A percentile compares a stretch with the other conserved stretches of the same genome.
These are phyloP conservation scores for Adelges cooleyi DNA, from an alignment of 1,140 invertebrate genomes.

Conservation along the genomic window DNA sequence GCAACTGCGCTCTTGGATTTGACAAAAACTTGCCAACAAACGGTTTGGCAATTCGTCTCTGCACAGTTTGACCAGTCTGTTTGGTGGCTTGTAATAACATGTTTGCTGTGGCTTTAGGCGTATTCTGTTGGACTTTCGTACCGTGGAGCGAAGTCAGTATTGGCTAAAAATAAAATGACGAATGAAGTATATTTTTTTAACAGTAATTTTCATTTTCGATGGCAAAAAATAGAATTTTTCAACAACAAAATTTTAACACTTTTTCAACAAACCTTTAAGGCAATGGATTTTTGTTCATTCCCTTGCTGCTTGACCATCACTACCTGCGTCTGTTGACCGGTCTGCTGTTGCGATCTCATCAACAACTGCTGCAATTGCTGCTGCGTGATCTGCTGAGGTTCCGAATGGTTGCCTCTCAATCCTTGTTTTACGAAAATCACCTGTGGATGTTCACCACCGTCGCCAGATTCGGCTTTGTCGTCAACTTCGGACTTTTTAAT, in stretches of 20 bases:
- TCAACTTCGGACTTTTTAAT: constrained; percentile 19
- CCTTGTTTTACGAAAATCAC: constrained; percentile 14
- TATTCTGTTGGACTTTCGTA: constrained; percentile 4
- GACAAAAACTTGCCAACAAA: constrained; percentile 7
- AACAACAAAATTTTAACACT: not conserved
- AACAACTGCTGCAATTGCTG: constrained; percentile 34
- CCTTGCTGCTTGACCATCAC: constrained; percentile 21
- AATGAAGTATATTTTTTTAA: not conserved
- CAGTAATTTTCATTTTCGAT: too few relatives aligned
- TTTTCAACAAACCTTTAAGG: not conserved
- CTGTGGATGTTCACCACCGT: not conserved
- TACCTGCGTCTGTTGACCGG: constrained; percentile 30
- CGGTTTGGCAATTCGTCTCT: constrained; percentile 2
- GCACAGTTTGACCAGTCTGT: not conserved
- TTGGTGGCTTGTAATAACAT: constrained; percentile 7
- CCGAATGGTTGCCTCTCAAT: not conserved
- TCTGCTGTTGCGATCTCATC: constrained; percentile 33
- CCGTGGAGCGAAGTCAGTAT: constrained; percentile 4
- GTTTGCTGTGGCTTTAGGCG: not conserved
- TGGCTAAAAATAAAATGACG: not conserved
- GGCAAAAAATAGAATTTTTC: too few relatives aligned
- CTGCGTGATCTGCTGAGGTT: constrained; percentile 33
- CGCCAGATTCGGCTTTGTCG: not conserved
- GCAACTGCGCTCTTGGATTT: constrained; percentile 15
- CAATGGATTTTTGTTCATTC: constrained; percentile 20